These are phyloP conservation scores for Ceyx melanurus DNA, from an alignment of 2,113 vertebrate genomes.

Conservation along the genomic window DNA sequence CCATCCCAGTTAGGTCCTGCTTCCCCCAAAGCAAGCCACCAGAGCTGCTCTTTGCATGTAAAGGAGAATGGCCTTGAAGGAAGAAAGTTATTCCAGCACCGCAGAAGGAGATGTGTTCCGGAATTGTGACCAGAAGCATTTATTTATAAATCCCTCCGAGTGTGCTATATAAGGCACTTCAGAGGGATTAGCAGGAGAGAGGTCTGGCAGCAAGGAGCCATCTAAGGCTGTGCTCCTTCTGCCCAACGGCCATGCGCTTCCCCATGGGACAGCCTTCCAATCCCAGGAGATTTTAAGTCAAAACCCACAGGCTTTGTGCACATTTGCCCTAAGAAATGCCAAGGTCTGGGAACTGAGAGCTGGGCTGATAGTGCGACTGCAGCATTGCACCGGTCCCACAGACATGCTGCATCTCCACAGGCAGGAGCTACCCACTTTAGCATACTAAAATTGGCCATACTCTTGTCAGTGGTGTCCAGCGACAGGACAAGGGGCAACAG, in stretches of 20 bases:
- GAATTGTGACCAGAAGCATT: constrained; percentile 20
- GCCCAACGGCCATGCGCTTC: accelerated
- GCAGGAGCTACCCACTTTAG: neutral
- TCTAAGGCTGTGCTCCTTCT: constrained; percentile 26
- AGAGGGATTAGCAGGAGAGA: neutral
- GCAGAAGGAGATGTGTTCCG: neutral
- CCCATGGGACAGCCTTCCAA: neutral
- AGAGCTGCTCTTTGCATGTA: neutral
- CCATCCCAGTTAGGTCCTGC: neutral
- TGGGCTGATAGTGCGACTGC: neutral
- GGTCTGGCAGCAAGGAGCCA: neutral
- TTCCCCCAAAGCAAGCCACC: neutral
- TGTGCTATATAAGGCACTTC: constrained; percentile 14
- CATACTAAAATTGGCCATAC: neutral
- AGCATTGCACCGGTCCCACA: neutral
- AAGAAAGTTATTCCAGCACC: neutral
- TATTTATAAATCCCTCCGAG: constrained; percentile 2
- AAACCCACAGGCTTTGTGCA: neutral
- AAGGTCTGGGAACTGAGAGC: neutral
- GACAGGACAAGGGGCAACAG: too few relatives aligned
- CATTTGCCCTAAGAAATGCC: neutral
- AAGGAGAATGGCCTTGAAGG: neutral
- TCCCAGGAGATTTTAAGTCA: neutral
- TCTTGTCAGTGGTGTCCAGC: too few relatives aligned
- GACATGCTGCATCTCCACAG: neutral